Evolutionary conservation across 2,113 vertebrate genomes (phyloP).

Genomic region (Callocephalon fimbriatum): DNA sequence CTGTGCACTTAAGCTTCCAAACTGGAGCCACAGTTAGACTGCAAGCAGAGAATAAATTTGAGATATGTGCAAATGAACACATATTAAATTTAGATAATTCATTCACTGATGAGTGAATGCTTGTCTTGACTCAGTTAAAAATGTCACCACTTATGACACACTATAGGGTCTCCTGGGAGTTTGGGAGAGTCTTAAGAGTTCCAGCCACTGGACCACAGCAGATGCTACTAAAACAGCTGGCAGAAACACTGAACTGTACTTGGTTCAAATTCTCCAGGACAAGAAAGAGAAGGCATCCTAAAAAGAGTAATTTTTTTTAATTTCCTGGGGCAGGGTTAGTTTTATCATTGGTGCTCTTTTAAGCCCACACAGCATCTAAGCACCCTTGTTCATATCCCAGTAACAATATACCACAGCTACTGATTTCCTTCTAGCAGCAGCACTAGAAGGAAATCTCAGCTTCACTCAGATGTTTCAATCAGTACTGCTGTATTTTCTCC

Average conservation of each 20-base stretch:
- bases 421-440: neutral
- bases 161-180: neutral
- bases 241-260: neutral
- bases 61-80: neutral
- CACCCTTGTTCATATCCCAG: neutral
- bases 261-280: neutral
- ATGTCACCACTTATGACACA: neutral
- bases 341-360: neutral
- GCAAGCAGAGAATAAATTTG: neutral
- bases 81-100: conserved; percentile 7
- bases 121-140: neutral
- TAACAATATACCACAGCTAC: neutral
- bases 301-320: neutral
- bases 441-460: neutral
- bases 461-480: neutral
- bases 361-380: neutral
- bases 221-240: neutral
- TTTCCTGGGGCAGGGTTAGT: neutral
- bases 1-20: neutral
- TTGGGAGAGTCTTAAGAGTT: neutral
- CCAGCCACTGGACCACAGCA: neutral
- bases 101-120: neutral
- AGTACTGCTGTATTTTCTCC: neutral
- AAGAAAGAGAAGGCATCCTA: neutral
- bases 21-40: neutral